Percentiles rank a stretch among this genome's conserved stretches.
Evolutionary conservation across 2,113 vertebrate species (phyloP).

Genomic region (Corythornis madagascariensis): DNA sequence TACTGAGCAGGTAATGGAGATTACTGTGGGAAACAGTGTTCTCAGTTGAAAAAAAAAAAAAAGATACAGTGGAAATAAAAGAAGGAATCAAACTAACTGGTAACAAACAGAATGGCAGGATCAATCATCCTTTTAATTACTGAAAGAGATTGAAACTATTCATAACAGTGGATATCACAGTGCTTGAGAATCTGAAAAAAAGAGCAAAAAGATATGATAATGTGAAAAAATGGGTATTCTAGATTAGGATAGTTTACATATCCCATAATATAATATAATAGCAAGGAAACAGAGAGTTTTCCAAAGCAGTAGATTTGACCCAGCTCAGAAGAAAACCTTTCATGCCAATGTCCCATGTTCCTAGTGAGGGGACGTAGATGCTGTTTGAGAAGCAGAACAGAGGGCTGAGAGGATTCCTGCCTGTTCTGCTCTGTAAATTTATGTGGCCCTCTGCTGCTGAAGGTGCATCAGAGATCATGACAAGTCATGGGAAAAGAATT

Average conservation of each 20-base stretch:
- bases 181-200: neutral
- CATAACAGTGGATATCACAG: neutral
- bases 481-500: neutral
- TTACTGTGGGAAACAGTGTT: neutral
- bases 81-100: neutral
- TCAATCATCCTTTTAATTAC: neutral
- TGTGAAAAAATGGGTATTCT: neutral
- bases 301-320: neutral
- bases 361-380: neutral
- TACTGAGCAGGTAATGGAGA: neutral
- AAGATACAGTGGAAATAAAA: neutral
- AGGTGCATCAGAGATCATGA: neutral
- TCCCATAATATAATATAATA: neutral
- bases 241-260: neutral
- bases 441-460: neutral
- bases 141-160: neutral
- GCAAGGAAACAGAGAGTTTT: neutral
- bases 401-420: neutral
- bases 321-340: neutral
- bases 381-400: neutral
- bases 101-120: neutral
- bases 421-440: neutral
- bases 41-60: neutral
- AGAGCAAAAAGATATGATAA: neutral
- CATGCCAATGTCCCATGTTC: neutral